A percentile compares a stretch with the other conserved stretches of the same genome.
These are phyloP conservation scores for Meteorus colon DNA, from an alignment of 2,888 invertebrate species.

Conservation along the genomic window DNA sequence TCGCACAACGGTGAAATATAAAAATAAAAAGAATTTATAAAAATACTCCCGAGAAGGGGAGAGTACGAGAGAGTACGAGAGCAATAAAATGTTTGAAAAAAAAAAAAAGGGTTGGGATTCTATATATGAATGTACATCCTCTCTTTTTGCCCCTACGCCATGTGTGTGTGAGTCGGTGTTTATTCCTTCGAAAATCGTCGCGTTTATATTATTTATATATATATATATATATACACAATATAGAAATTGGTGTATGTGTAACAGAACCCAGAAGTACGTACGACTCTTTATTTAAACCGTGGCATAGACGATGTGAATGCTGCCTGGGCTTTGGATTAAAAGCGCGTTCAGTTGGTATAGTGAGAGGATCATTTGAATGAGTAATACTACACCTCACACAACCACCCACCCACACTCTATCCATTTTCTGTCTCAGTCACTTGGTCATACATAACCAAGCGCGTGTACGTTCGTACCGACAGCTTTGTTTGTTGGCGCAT, in stretches of 20 bases:
- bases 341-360: conserved; percentile 56
- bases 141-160: conserved; percentile 35
- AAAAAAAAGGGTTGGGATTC: conserved; percentile 57
- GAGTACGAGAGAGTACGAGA: conserved; percentile 42
- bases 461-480: conserved; percentile 19
- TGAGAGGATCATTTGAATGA: conserved; percentile 72
- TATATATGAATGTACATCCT: conserved; percentile 23
- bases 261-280: conserved; percentile 54
- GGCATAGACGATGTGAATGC: conserved; percentile 66
- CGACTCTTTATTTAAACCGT: conserved; percentile 67
- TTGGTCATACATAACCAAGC: neutral
- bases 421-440: conserved; percentile 7
- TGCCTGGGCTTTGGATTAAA: conserved; percentile 66
- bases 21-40: conserved; percentile 43
- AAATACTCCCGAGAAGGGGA: conserved; percentile 48
- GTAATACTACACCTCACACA: conserved; percentile 73
- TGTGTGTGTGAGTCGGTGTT: conserved; percentile 34
- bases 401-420: conserved; percentile 69
- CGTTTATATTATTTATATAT: conserved; percentile 40
- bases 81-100: conserved; percentile 49
- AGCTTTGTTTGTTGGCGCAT: conserved; percentile 72
- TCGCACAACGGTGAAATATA: conserved; percentile 33
- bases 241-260: conserved; percentile 42
- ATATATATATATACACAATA: neutral
- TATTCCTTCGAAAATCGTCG: conserved; percentile 30